A percentile compares a stretch with the other conserved stretches of the same genome.
Evolutionary conservation across 2,888 invertebrate genomes (phyloP).

Genomic region (Lepidocyrtoides sp.): DNA sequence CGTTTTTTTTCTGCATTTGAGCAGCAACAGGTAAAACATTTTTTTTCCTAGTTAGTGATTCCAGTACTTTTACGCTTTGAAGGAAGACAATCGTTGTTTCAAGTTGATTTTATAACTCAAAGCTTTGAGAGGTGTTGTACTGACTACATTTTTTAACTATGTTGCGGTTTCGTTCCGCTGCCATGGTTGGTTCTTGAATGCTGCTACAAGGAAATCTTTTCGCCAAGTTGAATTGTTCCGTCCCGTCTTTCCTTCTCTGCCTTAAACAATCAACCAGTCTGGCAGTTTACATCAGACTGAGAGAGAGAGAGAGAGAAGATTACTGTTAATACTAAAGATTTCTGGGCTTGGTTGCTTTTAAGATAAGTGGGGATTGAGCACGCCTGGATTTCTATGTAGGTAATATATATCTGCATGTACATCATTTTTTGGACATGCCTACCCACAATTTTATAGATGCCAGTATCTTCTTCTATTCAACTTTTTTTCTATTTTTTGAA

Average conservation of each 20-base stretch:
- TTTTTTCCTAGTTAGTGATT: slow-evolving; percentile 4
- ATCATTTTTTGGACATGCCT: background rate
- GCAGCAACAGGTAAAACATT: background rate
- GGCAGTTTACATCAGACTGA: background rate
- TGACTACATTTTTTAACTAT: background rate
- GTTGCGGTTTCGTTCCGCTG: slow-evolving; percentile 41
- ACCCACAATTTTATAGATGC: background rate
- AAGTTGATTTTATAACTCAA: background rate
- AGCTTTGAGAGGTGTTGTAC: background rate
- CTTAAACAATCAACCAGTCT: background rate
- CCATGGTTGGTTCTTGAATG: background rate
- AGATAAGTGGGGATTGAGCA: slow-evolving; percentile 17
- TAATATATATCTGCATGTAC: background rate
- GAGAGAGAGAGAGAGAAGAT: background rate
- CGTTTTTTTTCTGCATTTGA: background rate
- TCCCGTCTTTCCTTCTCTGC: background rate
- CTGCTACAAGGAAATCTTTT: slow-evolving; percentile 32
- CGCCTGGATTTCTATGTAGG: background rate
- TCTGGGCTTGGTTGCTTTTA: slow-evolving; percentile 31
- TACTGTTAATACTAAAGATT: slow-evolving; percentile 22
- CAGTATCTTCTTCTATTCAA: background rate
- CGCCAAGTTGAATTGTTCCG: slow-evolving; percentile 21
- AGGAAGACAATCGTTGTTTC: background rate
- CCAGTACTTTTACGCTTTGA: background rate
- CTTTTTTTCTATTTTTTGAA: background rate